Conservation (phyloP, 1,140 invertebrate genomes). For the Drosophila guanche region DNA sequence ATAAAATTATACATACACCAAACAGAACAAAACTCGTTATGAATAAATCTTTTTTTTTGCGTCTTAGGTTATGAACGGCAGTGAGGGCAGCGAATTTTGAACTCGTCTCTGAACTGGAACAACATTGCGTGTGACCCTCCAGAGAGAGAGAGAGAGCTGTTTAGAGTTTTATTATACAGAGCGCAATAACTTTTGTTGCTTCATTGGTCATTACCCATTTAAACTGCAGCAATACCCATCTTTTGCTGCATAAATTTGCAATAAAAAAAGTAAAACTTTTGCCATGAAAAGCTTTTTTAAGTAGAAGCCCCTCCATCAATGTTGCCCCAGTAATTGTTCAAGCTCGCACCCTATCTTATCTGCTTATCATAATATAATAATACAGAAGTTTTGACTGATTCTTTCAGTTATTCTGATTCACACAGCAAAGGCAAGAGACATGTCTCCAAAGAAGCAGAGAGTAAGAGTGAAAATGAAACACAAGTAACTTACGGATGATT, state of each 20-base stretch:
- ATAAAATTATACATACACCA: constrained; percentile 27
- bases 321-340: too few relatives aligned
- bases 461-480: too few relatives aligned
- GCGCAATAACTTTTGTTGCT: constrained; percentile 36
- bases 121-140: constrained; percentile 45
- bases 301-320: too few relatives aligned
- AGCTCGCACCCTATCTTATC: too few relatives aligned
- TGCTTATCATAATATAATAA: too few relatives aligned
- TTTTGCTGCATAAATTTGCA: constrained; percentile 55
- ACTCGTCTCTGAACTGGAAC: constrained; percentile 27
- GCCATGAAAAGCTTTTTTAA: constrained; percentile 30
- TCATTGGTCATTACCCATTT: constrained; percentile 42
- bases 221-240: constrained; percentile 24
- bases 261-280: constrained; percentile 51
- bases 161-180: constrained; percentile 66
- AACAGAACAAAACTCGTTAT: constrained; percentile 45
- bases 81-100: constrained; percentile 32
- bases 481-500: too few relatives aligned
- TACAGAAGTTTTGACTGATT: too few relatives aligned
- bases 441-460: too few relatives aligned
- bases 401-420: too few relatives aligned
- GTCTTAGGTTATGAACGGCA: constrained; percentile 49
- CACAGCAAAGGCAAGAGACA: too few relatives aligned
- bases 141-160: background rate
- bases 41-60: constrained; percentile 49